Percentiles rank a stretch among this genome's conserved stretches.
Evolutionary conservation across 1,140 invertebrate species (phyloP).

Genomic region (Aphelinus certus): DNA sequence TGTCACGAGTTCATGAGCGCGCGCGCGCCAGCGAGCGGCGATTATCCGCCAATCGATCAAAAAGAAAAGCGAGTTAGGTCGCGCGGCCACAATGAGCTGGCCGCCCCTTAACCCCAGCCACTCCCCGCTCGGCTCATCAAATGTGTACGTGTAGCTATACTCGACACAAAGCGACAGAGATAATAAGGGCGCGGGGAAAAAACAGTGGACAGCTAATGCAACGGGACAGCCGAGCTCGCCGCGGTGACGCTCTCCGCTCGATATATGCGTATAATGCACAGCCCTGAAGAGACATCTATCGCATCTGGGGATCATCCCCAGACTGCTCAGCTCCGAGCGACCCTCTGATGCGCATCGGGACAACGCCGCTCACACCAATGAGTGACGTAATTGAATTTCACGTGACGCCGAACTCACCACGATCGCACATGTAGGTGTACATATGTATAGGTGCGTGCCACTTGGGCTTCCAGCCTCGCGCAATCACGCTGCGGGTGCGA

Average conservation of each 20-base stretch:
- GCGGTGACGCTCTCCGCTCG: slow-evolving; percentile 55
- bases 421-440: too few species aligned
- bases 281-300: slow-evolving; percentile 44
- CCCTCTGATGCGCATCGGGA: slow-evolving; percentile 23
- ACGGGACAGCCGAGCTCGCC: slow-evolving; percentile 54
- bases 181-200: too few species aligned
- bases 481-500: too few species aligned
- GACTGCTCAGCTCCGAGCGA: slow-evolving; percentile 27
- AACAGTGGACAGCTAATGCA: slow-evolving; percentile 46
- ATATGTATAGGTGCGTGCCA: too few species aligned
- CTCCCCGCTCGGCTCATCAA: background rate
- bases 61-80: slow-evolving; percentile 11
- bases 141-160: background rate
- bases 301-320: slow-evolving; percentile 60
- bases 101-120: background rate
- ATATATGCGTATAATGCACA: slow-evolving; percentile 38
- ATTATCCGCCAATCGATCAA: slow-evolving; percentile 39
- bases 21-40: background rate
- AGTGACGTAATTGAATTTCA: slow-evolving; percentile 65
- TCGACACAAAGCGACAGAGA: background rate
- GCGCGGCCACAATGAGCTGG: too few species aligned
- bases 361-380: slow-evolving; percentile 38
- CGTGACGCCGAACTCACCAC: slow-evolving; percentile 49
- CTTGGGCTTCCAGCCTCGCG: too few species aligned
- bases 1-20: background rate